These are phyloP conservation scores for Stegana nigrithorax DNA, from an alignment of 2,888 invertebrate genomes.

Conservation along the genomic window DNA sequence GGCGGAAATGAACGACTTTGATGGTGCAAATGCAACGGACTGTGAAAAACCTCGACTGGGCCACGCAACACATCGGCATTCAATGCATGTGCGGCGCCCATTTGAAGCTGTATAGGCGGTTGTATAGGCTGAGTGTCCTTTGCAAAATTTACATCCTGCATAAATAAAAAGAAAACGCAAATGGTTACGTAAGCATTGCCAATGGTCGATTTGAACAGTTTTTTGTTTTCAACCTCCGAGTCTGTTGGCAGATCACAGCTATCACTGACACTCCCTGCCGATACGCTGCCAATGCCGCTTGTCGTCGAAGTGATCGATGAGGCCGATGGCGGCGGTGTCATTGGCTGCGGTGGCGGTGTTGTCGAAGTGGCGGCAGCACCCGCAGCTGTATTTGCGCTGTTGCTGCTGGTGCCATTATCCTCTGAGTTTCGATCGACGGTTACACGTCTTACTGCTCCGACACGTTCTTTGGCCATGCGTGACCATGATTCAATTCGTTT, in stretches of 20 bases:
- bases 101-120: conserved; percentile 69
- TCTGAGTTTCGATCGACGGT: conserved; percentile 65
- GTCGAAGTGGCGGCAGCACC: conserved; percentile 41
- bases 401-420: conserved; percentile 50
- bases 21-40: conserved; percentile 74
- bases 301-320: conserved; percentile 67
- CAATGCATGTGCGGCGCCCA: conserved; percentile 55
- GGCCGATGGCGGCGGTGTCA: conserved; percentile 67
- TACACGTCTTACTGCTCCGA: conserved; percentile 68
- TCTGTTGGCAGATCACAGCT: conserved; percentile 67
- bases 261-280: conserved; percentile 64
- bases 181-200: background rate
- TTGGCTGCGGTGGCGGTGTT: conserved; percentile 56
- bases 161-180: background rate
- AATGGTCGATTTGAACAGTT: background rate
- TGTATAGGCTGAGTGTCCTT: conserved; percentile 76
- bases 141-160: conserved; percentile 75
- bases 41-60: conserved; percentile 72
- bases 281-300: conserved; percentile 65
- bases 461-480: conserved; percentile 77
- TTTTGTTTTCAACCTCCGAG: conserved; percentile 54
- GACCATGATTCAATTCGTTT: conserved; percentile 83
- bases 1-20: conserved; percentile 78
- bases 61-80: conserved; percentile 68
- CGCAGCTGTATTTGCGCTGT: conserved; percentile 30